phyloP scores from a whole-genome alignment of 2,888 invertebrate genomes.

The Bimastos eiseni region DNA sequence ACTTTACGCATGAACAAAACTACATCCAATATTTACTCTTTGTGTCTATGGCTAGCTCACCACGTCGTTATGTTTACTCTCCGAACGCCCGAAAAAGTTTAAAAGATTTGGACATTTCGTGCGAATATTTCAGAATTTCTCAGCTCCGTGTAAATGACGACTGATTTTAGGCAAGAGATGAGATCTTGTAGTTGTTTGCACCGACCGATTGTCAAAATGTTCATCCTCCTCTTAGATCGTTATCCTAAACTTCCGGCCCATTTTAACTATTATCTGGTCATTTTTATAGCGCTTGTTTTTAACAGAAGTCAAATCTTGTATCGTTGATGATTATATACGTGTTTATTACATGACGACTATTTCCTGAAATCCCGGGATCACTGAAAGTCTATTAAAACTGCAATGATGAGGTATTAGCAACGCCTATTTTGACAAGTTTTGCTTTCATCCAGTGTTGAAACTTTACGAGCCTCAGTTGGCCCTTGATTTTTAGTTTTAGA shows the following conservation, averaged over 20 bases:
- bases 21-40: not conserved
- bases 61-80: conserved; percentile 23
- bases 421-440: too few relatives aligned
- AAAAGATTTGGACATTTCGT: not conserved
- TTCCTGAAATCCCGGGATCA: too few relatives aligned
- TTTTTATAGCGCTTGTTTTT: not conserved
- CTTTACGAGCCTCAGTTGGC: too few relatives aligned
- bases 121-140: not conserved
- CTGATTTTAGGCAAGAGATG: conserved; percentile 14
- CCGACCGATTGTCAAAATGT: not conserved
- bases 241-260: not conserved
- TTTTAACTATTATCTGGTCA: not conserved
- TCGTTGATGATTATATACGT: not conserved
- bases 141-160: conserved; percentile 2
- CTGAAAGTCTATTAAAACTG: too few relatives aligned
- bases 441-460: too few relatives aligned
- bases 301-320: not conserved
- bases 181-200: not conserved
- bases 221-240: not conserved
- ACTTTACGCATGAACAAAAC: not conserved
- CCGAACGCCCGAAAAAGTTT: not conserved
- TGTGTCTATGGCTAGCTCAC: conserved; percentile 6
- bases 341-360: not conserved
- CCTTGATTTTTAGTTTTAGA: too few relatives aligned
- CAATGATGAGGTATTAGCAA: too few relatives aligned